phyloP scores from a whole-genome alignment of 2,888 invertebrate species.

The Cistogaster globosa region DNA sequence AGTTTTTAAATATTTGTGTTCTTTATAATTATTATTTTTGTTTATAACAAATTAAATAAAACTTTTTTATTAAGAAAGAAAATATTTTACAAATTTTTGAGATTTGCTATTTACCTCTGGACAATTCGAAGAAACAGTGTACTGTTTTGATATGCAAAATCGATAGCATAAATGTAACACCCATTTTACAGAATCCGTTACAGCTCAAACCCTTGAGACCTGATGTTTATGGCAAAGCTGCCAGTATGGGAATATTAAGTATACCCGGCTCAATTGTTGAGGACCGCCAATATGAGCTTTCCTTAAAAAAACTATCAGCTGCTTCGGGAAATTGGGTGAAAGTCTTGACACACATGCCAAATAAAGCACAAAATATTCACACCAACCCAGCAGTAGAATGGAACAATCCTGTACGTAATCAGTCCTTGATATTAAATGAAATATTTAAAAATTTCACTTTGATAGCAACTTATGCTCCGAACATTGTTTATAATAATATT shows the following conservation, averaged over 20 bases:
- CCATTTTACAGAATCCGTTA: conserved; percentile 94
- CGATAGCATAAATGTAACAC: conserved; percentile 88
- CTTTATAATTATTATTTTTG: no score
- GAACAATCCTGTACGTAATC: conserved; percentile 86
- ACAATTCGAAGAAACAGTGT: conserved; percentile 63
- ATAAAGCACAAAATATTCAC: conserved; percentile 75
- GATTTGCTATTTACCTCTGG: conserved; percentile 86
- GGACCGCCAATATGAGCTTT: conserved; percentile 94
- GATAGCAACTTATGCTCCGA: conserved; percentile 80
- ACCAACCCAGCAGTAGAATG: conserved; percentile 92
- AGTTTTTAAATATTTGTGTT: no score
- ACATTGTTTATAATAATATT: conserved; percentile 80
- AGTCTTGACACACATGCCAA: conserved; percentile 78
- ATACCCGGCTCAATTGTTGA: conserved; percentile 91
- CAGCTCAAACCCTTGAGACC: conserved; percentile 87
- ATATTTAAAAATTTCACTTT: conserved; percentile 81
- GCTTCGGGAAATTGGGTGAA: conserved; percentile 87
- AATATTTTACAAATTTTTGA: no score
- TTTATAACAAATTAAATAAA: no score
- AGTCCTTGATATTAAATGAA: conserved; percentile 77
- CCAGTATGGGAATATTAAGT: conserved; percentile 87
- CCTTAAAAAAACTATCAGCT: conserved; percentile 87
- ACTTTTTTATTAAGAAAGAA: no score
- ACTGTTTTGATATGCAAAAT: conserved; percentile 77
- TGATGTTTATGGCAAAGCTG: conserved; percentile 89